These are phyloP conservation scores for Anomalospiza imberbis DNA, from an alignment of 2,797 vertebrate species.

Conservation along the genomic window DNA sequence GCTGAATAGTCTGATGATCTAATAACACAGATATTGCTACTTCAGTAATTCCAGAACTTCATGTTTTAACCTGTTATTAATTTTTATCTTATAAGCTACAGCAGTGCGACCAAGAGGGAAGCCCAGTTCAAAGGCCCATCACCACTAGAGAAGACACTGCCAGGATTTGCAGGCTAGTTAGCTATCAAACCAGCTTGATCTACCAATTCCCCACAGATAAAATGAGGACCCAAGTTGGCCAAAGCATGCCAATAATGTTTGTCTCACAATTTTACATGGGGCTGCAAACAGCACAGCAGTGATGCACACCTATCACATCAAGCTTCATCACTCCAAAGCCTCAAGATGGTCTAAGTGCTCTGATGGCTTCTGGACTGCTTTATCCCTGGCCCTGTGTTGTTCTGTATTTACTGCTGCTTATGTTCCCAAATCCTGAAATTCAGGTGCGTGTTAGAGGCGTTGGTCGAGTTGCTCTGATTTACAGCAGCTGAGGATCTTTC, in stretches of 20 bases:
- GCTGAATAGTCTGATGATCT: not conserved
- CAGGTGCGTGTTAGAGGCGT: not conserved
- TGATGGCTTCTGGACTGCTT: not conserved
- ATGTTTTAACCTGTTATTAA: not conserved
- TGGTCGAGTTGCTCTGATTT: not conserved
- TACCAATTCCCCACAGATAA: not conserved
- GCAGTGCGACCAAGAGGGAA: not conserved
- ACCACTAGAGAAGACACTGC: not conserved
- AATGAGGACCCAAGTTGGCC: rapidly evolving
- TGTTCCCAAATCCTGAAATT: not conserved
- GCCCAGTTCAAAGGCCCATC: not conserved
- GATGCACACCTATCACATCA: not conserved
- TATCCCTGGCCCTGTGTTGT: rapidly evolving
- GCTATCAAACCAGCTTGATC: not conserved
- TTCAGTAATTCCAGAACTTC: not conserved
- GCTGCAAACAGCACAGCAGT: not conserved
- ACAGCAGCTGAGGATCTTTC: not conserved
- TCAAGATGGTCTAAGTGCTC: not conserved
- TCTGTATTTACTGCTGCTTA: not conserved
- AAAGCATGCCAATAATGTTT: not conserved
- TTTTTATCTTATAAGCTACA: not conserved
- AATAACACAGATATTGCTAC: not conserved
- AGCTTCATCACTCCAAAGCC: not conserved
- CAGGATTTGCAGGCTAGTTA: not conserved
- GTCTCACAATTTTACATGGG: not conserved